Evolutionary conservation across 2,113 vertebrate genomes (phyloP), one percentile per base, ranked within the genome.

Genomic region (Anoura caudifer): DNA sequence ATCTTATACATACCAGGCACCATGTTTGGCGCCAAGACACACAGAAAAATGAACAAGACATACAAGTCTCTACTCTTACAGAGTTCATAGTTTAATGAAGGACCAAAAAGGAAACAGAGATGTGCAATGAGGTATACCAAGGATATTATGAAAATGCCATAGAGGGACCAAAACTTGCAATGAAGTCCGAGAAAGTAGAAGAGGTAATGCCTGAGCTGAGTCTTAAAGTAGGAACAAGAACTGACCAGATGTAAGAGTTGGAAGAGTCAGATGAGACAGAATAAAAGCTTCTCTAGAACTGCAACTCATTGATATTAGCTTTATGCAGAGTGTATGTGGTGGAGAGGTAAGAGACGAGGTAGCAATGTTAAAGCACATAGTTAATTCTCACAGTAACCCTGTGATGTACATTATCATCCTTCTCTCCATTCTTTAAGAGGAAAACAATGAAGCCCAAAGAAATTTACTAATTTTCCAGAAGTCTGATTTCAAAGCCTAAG

Each of bases 401-500:
- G 7, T 28, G 36, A 76, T 7, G 17, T 38, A 50, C 61, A 19
- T 17, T 38, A 38, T 72, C 41, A 22, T 75, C 56, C 52, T 81
- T 47, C 63, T 87, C 47, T 89, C 67, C 31, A 52, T 83, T 90
- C 43, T 50, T 76, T 2, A 61, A 45, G 8, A 76, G 36, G 36
- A 75, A n/a, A 81, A 88, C 56, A 79, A 47, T 38, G 20, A 95
- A 77, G 75, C 36, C 19, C 33, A 63, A 43, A 75, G 36, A 91
- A 26, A 70, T 41, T 43, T 90, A 87, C 13, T 61, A 50, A 84
- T n/a, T 84, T 92, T 31, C 15, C 22, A 82, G 73, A 88, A 81
- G 45, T 76, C 45, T 89, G 43, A 89, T 89, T 93, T 93, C 59
- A 94, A 95, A 91, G 54, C 17, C 4, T 76, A 61, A 69, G 24